These are phyloP conservation scores for Paralvinella palmiformis DNA, from an alignment of 1,140 invertebrate genomes.

Conservation along the genomic window DNA sequence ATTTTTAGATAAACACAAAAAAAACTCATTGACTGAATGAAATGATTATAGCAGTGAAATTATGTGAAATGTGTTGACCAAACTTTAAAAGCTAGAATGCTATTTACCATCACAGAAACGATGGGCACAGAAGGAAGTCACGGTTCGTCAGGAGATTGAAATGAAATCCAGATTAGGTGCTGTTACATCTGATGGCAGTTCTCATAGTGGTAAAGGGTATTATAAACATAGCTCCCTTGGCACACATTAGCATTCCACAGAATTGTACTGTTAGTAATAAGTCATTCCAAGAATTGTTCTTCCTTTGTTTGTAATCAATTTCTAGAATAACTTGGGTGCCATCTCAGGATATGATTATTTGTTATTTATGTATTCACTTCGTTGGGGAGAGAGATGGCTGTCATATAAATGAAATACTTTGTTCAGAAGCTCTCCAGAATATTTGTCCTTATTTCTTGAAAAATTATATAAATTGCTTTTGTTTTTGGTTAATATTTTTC, in stretches of 20 bases:
- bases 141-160: constrained; percentile 32
- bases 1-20: background rate
- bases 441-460: background rate
- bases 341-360: background rate
- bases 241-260: too few relatives aligned
- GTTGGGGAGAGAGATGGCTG: background rate
- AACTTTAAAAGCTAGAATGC: background rate
- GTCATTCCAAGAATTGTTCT: too few relatives aligned
- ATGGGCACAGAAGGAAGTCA: constrained; percentile 38
- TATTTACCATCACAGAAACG: constrained; percentile 28
- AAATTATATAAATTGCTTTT: background rate
- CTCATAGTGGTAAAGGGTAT: background rate
- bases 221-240: too few relatives aligned
- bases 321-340: too few relatives aligned
- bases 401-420: background rate
- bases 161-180: constrained; percentile 29
- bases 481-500: background rate
- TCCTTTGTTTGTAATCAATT: too few relatives aligned
- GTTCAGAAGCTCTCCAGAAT: background rate
- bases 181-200: constrained; percentile 13
- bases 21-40: background rate
- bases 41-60: background rate
- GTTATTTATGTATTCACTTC: background rate
- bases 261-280: too few relatives aligned
- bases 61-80: background rate